phyloP scores from a whole-genome alignment of 2,797 vertebrate genomes.

The Sphenopsis melanotis region DNA sequence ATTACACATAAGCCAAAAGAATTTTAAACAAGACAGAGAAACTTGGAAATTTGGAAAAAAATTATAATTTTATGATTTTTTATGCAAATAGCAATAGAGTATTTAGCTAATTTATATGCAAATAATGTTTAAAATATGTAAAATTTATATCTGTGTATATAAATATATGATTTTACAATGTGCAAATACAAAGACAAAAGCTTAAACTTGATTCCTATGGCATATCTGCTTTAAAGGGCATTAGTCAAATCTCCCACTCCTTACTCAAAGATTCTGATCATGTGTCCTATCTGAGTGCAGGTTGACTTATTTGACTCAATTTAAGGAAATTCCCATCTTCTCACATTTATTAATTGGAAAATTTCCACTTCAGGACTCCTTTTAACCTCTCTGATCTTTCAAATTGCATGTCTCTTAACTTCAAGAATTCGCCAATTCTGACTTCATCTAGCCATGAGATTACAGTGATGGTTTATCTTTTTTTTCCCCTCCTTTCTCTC shows the following conservation, averaged over 20 bases:
- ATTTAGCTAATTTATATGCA: neutral
- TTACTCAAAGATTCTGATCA: neutral
- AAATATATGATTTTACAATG: neutral
- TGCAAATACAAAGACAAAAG: neutral
- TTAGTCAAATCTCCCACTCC: neutral
- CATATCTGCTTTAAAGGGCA: neutral
- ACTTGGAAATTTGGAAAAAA: neutral
- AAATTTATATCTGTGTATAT: neutral
- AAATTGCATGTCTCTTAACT: conserved; percentile 13
- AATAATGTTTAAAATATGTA: neutral
- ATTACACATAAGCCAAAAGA: neutral
- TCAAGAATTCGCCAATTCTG: conserved; percentile 34
- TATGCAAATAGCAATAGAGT: neutral
- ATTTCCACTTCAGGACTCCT: conserved; percentile 30
- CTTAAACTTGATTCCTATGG: neutral
- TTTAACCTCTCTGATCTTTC: conserved; percentile 59
- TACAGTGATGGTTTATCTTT: conserved; percentile 9
- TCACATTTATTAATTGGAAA: conserved; percentile 27
- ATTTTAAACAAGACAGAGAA: neutral
- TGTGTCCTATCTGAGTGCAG: neutral
- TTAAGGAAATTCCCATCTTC: neutral
- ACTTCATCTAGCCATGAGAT: conserved; percentile 20
- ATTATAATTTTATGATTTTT: neutral
- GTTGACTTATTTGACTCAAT: neutral
- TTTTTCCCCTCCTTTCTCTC: conserved; percentile 22